These are phyloP conservation scores for Ctenopoma multispine DNA, from an alignment of 2,797 vertebrate species.

Conservation along the genomic window DNA sequence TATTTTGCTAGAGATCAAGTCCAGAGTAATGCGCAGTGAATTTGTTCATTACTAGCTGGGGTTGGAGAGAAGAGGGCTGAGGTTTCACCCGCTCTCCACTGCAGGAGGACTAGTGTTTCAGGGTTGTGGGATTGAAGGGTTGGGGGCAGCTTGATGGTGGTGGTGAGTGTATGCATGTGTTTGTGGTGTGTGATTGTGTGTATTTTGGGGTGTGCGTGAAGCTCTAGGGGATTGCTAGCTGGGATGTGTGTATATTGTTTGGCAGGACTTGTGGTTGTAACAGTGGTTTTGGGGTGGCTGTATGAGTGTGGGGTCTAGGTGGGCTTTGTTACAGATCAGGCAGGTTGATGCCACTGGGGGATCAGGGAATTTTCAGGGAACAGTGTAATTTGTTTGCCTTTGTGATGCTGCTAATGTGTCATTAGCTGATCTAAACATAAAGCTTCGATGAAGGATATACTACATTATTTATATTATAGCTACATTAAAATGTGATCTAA, in stretches of 20 bases:
- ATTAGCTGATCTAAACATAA: conserved; percentile 22
- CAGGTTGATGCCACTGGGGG: conserved; percentile 74
- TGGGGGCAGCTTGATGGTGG: conserved; percentile 37
- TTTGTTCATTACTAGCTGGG: conserved; percentile 96
- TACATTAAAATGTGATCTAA: background rate
- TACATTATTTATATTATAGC: background rate
- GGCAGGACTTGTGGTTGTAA: conserved; percentile 65
- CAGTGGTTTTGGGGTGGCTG: conserved; percentile 25
- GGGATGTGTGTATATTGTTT: conserved; percentile 41
- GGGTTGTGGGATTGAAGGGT: conserved; percentile 33
- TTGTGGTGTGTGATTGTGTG: conserved; percentile 42
- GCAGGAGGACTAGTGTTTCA: conserved; percentile 56
- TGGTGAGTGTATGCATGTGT: conserved; percentile 47
- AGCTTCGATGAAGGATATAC: background rate
- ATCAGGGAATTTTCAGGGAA: conserved; percentile 45
- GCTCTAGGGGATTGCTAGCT: conserved; percentile 30
- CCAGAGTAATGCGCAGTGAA: conserved; percentile 99
- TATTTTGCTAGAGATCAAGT: conserved; percentile 99
- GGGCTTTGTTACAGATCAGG: conserved; percentile 72
- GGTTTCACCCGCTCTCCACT: conserved; percentile 59
- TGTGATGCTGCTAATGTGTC: conserved; percentile 26
- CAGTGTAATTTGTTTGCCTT: conserved; percentile 24
- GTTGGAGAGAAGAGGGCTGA: conserved; percentile 68
- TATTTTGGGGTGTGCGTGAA: conserved; percentile 9
- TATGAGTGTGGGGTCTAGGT: conserved; percentile 2